Base-by-base conservation (phyloP, 2,888 invertebrate genomes). In the Platycheirus albimanus region DNA sequence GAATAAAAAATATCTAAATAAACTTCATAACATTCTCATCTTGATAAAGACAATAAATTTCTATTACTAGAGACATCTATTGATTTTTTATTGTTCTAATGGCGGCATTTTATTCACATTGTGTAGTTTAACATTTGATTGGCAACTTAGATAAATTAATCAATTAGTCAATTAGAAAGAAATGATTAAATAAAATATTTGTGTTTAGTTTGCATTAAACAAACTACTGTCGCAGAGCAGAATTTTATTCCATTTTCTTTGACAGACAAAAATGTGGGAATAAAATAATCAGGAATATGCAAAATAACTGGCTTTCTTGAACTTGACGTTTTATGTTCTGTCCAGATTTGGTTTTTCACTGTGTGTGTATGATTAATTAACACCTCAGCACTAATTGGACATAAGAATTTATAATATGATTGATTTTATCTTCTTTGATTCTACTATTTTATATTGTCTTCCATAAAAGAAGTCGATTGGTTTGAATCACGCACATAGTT, bases 371-470 rank as follows among this genome's bases (percentile, higher is more conserved):
- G 30, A 33, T 81, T 66, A 71, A 81, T 81, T 72, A 77, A 71
- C 66, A 70, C 66, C 58, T 41, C 10, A 17, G n/a, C 47, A 61
- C 66, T 81, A 81, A 80, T 81, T 63, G 58, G 71, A 81, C 77
- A 66, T 77, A 45, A 71, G 66, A 76, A 77, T 77, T 70, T 52
- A 45, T 52, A 61, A 63, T 71, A 67, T 81, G 77, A 81, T 81
- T 81, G 41, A 81, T 77, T 72, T 19, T 28, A 10, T 56, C 20
- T 38, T 24, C 11, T 54, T 7, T 36, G 24, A n/a, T n/a, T n/a
- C n/a, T n/a, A n/a, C n/a, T n/a, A 3, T 24, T 11, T 33, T 0
- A 17, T 11, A 19, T 11, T 19, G 0, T 36, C 7, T 24, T 41
- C 11, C 33, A 19, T 36, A 13, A 56, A 38, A n/a, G n/a, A 19